Percentiles rank a stretch among this genome's conserved stretches.
phyloP scores from a whole-genome alignment of 2,113 vertebrate species.

The Hemibagrus wyckioides region DNA sequence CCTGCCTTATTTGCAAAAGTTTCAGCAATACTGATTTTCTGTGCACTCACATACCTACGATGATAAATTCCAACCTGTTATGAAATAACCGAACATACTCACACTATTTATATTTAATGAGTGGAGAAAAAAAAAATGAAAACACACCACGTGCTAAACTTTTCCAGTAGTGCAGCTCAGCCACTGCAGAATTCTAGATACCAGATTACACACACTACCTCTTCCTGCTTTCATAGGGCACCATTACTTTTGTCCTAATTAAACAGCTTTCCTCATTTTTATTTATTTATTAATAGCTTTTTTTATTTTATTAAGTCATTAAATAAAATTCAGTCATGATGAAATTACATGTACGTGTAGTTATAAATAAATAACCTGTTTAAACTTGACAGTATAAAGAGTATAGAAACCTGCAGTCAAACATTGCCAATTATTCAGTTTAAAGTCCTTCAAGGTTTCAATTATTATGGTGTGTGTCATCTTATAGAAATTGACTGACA shows the following conservation, averaged over 20 bases:
- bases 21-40: neutral
- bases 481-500: neutral
- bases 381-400: neutral
- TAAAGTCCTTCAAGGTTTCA: neutral
- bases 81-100: neutral
- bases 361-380: neutral
- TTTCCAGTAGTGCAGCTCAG: neutral
- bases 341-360: neutral
- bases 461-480: neutral
- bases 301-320: neutral
- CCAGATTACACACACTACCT: neutral
- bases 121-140: neutral
- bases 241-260: neutral
- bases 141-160: neutral
- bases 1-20: neutral
- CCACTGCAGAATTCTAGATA: neutral
- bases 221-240: neutral
- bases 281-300: neutral
- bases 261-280: neutral
- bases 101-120: neutral
- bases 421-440: neutral
- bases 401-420: neutral
- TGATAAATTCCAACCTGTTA: neutral
- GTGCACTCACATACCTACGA: neutral
- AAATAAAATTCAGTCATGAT: neutral